Evolutionary conservation across 2,888 invertebrate species (phyloP), one percentile per base, ranked within the genome.

Genomic region (Aleiodes alternator): DNA sequence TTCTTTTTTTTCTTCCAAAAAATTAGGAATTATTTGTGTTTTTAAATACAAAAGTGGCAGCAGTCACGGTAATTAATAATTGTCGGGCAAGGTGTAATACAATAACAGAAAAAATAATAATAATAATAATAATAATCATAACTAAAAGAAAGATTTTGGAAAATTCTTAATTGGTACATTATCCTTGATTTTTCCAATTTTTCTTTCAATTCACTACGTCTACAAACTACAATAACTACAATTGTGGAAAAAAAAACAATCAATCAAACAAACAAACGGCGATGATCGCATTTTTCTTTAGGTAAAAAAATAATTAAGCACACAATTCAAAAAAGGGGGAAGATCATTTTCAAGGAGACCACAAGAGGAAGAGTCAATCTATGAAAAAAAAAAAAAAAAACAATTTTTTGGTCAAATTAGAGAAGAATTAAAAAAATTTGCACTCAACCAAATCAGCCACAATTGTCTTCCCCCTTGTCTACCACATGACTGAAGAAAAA

Each of bases 211-310:
- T 69, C 72, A 61, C 76, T 72, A 76, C 72, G 31, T 53, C 53
- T 70, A 71, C 64, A 9, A 23, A 75, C 70, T 71, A 72, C 59
- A 76, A 70, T 69, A 73, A 73, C 73, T 73, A 73, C 69, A 61
- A 43, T 57, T 31, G n/a, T 73, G 71, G 69, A 74, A 72, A 73
- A 75, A 79, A 64, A 57, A 72, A 77, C 48, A 72, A 79, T 64
- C 48, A 72, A 79, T 64, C 56, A 71, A 78, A 75, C 69, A 80
- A 78, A 80, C 76, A 29, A 59, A 34, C 23, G 48, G 38, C 61
- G 12, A 38, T 61, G 7, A 38, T 34, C 12, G 50, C 31, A 11
- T 29, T 16, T 14, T 55, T 53, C 3, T 34, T 5, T 6, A 12
- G 59, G 59, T 51, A 68, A 68, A 68, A 68, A 68, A 68, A 68